Conservation (phyloP, 2,888 invertebrate genomes). For the Dione vanillae region DNA sequence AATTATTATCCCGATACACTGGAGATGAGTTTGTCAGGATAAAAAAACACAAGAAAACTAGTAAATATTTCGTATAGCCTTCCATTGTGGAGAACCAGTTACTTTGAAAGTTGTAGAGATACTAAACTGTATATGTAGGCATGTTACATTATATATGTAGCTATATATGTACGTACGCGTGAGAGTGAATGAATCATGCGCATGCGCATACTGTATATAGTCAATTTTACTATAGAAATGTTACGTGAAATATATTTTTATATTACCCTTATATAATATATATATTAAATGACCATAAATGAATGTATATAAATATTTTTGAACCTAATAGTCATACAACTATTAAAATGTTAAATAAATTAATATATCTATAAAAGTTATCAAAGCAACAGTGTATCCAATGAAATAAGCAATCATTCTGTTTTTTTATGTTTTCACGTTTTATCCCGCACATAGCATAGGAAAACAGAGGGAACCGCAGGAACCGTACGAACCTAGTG, state of each 20-base stretch:
- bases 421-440: too few relatives aligned
- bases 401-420: too few relatives aligned
- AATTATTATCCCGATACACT: background rate
- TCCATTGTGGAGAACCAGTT: slow-evolving; percentile 3
- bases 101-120: background rate
- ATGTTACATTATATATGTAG: slow-evolving; percentile 7
- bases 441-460: too few relatives aligned
- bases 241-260: slow-evolving; percentile 1
- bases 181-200: slow-evolving; percentile 10
- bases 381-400: too few relatives aligned
- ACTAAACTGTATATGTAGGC: background rate
- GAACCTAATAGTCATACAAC: too few relatives aligned
- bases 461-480: too few relatives aligned
- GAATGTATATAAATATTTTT: background rate
- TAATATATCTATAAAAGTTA: too few relatives aligned
- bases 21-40: background rate
- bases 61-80: background rate
- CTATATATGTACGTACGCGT: background rate
- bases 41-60: background rate
- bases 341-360: too few relatives aligned
- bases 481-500: too few relatives aligned
- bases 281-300: background rate
- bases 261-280: slow-evolving; percentile 1
- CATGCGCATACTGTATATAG: background rate
- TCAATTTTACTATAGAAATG: background rate